phyloP scores from a whole-genome alignment of 2,113 vertebrate species.

The Dascyllus trimaculatus region DNA sequence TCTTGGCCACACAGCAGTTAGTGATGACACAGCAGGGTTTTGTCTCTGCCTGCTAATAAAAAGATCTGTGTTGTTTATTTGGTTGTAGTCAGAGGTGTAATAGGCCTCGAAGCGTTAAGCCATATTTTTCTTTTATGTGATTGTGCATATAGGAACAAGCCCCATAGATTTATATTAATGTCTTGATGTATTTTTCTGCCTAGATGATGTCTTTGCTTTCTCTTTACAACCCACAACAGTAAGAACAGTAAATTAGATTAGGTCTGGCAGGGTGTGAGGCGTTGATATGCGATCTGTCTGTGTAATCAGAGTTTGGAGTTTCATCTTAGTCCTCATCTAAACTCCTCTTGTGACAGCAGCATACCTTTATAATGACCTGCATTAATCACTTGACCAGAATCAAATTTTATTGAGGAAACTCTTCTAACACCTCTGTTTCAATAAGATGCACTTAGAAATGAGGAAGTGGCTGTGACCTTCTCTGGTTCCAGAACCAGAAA shows the following conservation, averaged over 20 bases:
- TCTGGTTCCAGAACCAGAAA: conserved; percentile 42
- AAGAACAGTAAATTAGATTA: conserved; percentile 41
- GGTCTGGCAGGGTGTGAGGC: conserved; percentile 30
- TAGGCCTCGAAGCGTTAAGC: background rate
- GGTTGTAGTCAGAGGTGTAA: background rate
- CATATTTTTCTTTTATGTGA: background rate
- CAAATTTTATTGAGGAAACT: conserved; percentile 18
- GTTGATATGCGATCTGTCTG: conserved; percentile 33
- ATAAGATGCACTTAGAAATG: conserved; percentile 33
- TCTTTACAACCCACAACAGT: background rate
- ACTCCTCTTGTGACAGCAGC: conserved; percentile 17
- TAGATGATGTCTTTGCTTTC: background rate
- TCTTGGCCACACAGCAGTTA: background rate
- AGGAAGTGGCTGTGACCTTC: conserved; percentile 57
- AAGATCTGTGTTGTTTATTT: background rate
- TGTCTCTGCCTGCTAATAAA: background rate
- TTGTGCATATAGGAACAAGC: too few species aligned
- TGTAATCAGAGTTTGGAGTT: conserved; percentile 53
- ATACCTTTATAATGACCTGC: conserved; percentile 32
- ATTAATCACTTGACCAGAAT: conserved; percentile 52
- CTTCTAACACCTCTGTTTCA: conserved; percentile 28
- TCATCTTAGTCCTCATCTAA: conserved; percentile 36
- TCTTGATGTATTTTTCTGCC: background rate
- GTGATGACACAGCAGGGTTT: background rate
- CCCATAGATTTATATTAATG: background rate